Conservation (phyloP, 2,113 vertebrate species). For the Epinephelus fuscoguttatus region DNA sequence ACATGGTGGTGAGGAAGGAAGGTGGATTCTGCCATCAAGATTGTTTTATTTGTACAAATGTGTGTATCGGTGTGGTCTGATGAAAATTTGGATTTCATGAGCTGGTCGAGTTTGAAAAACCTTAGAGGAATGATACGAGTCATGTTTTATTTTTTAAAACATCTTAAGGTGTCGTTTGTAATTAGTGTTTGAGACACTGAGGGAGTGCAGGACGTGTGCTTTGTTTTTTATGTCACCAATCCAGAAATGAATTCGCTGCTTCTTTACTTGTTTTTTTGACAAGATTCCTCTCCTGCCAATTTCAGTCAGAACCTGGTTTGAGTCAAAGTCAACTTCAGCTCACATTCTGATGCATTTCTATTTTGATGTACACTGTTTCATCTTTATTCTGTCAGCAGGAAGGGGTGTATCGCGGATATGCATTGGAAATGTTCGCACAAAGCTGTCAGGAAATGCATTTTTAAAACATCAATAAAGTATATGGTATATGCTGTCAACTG, state of each 20-base stretch:
- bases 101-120: constrained; percentile 35
- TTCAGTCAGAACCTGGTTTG: constrained; percentile 64
- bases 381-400: constrained; percentile 66
- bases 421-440: constrained; percentile 53
- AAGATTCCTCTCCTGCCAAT: constrained; percentile 65
- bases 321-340: constrained; percentile 66
- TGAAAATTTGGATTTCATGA: constrained; percentile 46
- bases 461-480: constrained; percentile 64
- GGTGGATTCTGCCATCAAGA: constrained; percentile 33
- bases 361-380: constrained; percentile 71
- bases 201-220: constrained; percentile 26
- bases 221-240: constrained; percentile 60
- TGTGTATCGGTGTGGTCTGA: constrained; percentile 5
- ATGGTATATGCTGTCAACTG: constrained; percentile 58
- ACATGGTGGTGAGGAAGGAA: constrained; percentile 35
- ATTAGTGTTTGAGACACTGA: constrained; percentile 59
- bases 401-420: constrained; percentile 40
- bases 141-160: constrained; percentile 55
- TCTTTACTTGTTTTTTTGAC: constrained; percentile 41
- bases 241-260: constrained; percentile 29
- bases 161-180: constrained; percentile 56
- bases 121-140: constrained; percentile 28
- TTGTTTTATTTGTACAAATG: constrained; percentile 35
- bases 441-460: constrained; percentile 68
- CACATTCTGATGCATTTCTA: constrained; percentile 60